These are phyloP conservation scores for Acanthosoma haemorrhoidale DNA, from an alignment of 2,888 invertebrate species.

Conservation along the genomic window DNA sequence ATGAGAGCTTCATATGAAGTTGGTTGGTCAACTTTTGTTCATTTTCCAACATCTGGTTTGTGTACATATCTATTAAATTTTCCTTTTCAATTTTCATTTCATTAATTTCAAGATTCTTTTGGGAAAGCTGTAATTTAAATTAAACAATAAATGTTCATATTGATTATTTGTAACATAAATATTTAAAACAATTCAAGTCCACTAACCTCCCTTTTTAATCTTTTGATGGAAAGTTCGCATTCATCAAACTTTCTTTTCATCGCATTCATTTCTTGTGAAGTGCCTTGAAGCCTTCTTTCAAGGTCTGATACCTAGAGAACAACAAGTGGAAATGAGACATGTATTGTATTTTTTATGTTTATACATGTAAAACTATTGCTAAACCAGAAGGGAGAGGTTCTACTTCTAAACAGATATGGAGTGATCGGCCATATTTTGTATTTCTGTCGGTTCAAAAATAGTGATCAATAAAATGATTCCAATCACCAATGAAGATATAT, in stretches of 20 bases:
- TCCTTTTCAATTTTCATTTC: constrained; percentile 48
- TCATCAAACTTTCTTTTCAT: constrained; percentile 41
- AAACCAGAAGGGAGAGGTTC: too few relatives aligned
- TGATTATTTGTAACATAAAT: not conserved
- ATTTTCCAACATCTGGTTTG: constrained; percentile 58
- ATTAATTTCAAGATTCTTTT: constrained; percentile 39
- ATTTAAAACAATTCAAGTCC: not conserved
- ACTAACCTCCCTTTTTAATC: constrained; percentile 40
- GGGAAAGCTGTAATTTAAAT: constrained; percentile 34
- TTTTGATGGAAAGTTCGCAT: constrained; percentile 36
- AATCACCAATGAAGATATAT: too few relatives aligned
- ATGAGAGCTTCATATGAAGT: constrained; percentile 54
- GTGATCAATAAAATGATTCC: too few relatives aligned
- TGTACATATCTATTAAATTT: constrained; percentile 49
- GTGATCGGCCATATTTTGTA: too few relatives aligned
- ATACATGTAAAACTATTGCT: too few relatives aligned
- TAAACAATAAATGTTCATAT: not conserved
- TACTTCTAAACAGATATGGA: too few relatives aligned
- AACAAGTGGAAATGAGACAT: constrained; percentile 36
- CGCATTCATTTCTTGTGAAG: constrained; percentile 51
- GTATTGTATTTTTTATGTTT: too few relatives aligned
- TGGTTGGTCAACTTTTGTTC: constrained; percentile 70
- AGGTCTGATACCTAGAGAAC: constrained; percentile 49
- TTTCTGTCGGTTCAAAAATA: too few relatives aligned
- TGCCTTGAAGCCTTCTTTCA: constrained; percentile 58